These are phyloP conservation scores for Valencia hispanica DNA, from an alignment of 2,797 vertebrate species.

Conservation along the genomic window DNA sequence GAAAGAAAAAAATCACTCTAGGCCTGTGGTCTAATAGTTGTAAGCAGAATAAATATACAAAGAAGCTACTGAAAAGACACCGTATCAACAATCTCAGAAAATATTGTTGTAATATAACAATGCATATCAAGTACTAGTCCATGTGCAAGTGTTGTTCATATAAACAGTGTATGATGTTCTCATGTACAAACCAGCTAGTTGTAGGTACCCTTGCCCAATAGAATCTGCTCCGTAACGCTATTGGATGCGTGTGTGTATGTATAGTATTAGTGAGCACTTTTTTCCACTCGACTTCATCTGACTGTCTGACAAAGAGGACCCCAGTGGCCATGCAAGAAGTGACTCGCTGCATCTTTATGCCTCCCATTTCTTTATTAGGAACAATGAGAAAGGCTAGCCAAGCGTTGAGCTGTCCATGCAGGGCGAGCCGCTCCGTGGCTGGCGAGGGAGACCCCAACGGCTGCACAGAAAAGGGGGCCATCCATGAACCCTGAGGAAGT, in stretches of 20 bases:
- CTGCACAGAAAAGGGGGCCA: conserved; percentile 39
- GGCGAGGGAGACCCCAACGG: conserved; percentile 59
- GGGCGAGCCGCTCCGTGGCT: conserved; percentile 39
- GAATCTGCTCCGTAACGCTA: conserved; percentile 17
- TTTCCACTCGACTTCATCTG: conserved; percentile 75
- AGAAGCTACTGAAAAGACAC: conserved; percentile 35
- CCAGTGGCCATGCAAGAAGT: conserved; percentile 80
- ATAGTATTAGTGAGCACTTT: conserved; percentile 50
- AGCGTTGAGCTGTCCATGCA: conserved; percentile 57
- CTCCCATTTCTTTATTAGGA: conserved; percentile 80
- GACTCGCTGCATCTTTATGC: conserved; percentile 77
- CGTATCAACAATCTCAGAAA: conserved; percentile 52
- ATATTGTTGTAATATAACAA: conserved; percentile 39
- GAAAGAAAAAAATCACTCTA: conserved; percentile 59
- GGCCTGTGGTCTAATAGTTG: conserved; percentile 68
- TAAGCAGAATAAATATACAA: conserved; percentile 50
- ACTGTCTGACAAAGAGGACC: conserved; percentile 75
- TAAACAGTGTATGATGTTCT: conserved; percentile 42
- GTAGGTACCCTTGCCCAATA: conserved; percentile 36
- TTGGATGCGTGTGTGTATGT: conserved; percentile 10
- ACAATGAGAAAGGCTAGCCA: conserved; percentile 72
- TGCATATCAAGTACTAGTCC: conserved; percentile 31
- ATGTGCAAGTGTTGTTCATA: conserved; percentile 38
- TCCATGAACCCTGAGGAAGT: conserved; percentile 68
- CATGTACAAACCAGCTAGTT: conserved; percentile 35